Evolutionary conservation across 2,113 vertebrate species (phyloP), one percentile per base, ranked within the genome.

Genomic region (Fulica atra): DNA sequence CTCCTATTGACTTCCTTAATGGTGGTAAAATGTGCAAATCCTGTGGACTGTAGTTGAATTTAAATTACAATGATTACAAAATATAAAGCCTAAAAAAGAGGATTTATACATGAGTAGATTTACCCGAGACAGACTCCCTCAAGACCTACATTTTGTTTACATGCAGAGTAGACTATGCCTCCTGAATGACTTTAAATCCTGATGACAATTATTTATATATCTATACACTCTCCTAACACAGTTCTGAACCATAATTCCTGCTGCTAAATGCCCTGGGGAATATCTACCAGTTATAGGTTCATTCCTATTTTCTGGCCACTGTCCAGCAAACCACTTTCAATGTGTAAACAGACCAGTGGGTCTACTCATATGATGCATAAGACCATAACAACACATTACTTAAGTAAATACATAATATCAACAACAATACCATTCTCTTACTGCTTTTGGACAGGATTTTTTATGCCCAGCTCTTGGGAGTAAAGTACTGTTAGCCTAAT

Each of bases 21-120:
- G 83, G 80, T 79, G 86, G 57, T 38, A 79, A 95, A 92, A 96
- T 79, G 96, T 94, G 82, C 88, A 96, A 92, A 97, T 93, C 92
- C 95, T 19, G 44, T 4, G 60, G 68, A 96, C 80, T 86, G 82
- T 69, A 74, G 95, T 82, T 93, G 88, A 94, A 94, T 96, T 95
- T 85, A 92, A 96, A 97, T 95, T 69, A 71, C 85, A 92, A 92
- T 36, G 76, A 95, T 96, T 92, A 84, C 90, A 90, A 96, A 94
- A 95, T 81, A 91, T 69, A 96, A 96, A 96, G 88, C 93, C 92
- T 74, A 71, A 92, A 84, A 96, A 96, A 96, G 95, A 95, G 95
- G 96, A 96, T 97, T 97, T 97, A 50, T 78, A 79, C 72, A 53
- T 40, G 90, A 96, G 92, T 86, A 93, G 95, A 94, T 96, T 96